phyloP scores from a whole-genome alignment of 2,888 invertebrate genomes.

The Hypomecis atomaria region DNA sequence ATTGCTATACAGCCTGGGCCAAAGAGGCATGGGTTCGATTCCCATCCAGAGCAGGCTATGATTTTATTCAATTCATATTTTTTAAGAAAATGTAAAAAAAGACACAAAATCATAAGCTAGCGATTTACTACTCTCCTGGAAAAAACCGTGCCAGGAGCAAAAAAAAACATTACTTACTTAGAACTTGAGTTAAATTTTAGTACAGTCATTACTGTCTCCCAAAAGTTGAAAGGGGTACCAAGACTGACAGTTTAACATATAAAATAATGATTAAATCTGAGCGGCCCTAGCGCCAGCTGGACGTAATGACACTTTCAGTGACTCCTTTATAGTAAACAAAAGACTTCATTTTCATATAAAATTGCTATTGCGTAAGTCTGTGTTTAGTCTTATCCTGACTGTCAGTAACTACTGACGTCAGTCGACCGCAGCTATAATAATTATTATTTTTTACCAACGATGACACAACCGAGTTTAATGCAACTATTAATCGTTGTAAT shows the following conservation, averaged over 20 bases:
- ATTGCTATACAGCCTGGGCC: no score
- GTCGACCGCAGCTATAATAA: no score
- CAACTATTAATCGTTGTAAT: no score
- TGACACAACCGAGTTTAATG: no score
- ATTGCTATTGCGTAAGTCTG: constrained; percentile 6
- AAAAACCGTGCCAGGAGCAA: no score
- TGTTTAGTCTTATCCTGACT: no score
- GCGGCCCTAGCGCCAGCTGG: constrained; percentile 9
- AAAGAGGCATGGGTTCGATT: no score
- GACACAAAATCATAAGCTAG: constrained; percentile 34
- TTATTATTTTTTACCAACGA: no score
- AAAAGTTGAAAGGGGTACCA: not conserved
- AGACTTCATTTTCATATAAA: constrained; percentile 19
- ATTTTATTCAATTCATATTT: no score
- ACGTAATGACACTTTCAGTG: constrained; percentile 15
- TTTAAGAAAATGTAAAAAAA: constrained; percentile 36
- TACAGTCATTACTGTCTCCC: constrained; percentile 4
- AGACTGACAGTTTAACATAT: constrained; percentile 16
- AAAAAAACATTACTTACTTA: not conserved
- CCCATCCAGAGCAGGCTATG: no score
- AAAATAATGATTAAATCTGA: constrained; percentile 25
- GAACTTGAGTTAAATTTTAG: not conserved
- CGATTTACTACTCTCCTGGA: no score
- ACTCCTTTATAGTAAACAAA: constrained; percentile 17
- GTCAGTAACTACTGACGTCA: no score